Evolutionary conservation across 2,797 vertebrate species (phyloP).

Genomic region (Oryzias sinensis): DNA sequence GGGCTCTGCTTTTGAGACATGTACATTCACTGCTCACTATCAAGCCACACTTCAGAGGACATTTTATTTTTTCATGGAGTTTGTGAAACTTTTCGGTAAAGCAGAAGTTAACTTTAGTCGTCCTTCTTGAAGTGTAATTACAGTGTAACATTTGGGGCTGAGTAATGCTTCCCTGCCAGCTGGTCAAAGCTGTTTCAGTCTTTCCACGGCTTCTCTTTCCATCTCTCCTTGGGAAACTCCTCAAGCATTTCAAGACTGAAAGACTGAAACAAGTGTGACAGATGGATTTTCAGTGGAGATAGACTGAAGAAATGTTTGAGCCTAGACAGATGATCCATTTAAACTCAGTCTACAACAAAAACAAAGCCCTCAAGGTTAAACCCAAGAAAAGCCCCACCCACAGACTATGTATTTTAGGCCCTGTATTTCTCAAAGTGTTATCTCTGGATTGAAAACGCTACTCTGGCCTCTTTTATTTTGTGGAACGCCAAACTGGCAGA

Average conservation of each 20-base stretch:
- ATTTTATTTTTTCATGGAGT: not conserved
- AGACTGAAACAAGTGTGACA: slow-evolving; percentile 34
- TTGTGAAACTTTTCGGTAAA: slow-evolving; percentile 8
- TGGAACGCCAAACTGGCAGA: slow-evolving; percentile 1
- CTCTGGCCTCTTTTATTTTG: slow-evolving; percentile 6
- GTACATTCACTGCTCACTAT: not conserved
- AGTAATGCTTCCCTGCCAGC: slow-evolving; percentile 36
- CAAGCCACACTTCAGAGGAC: not conserved
- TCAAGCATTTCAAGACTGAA: slow-evolving; percentile 8
- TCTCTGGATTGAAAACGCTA: slow-evolving; percentile 13
- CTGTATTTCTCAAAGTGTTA: slow-evolving; percentile 30
- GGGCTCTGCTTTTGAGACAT: not conserved
- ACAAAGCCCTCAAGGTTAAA: not conserved
- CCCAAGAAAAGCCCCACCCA: slow-evolving; percentile 17
- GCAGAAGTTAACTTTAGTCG: slow-evolving; percentile 11
- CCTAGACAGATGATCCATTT: slow-evolving; percentile 29
- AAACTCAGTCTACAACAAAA: slow-evolving; percentile 25
- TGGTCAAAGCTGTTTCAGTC: slow-evolving; percentile 34
- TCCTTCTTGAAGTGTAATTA: slow-evolving; percentile 16
- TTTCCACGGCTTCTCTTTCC: slow-evolving; percentile 27
- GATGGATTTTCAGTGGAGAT: slow-evolving; percentile 41
- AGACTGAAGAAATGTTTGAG: slow-evolving; percentile 7
- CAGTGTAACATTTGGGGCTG: slow-evolving; percentile 8
- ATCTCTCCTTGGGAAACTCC: slow-evolving; percentile 18
- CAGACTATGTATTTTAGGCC: slow-evolving; percentile 35